A percentile compares a stretch with the other conserved stretches of the same genome.
Evolutionary conservation across 53 echinoderm and acorn worm species (phyloP).

Genomic region (Actinopyga echinites): DNA sequence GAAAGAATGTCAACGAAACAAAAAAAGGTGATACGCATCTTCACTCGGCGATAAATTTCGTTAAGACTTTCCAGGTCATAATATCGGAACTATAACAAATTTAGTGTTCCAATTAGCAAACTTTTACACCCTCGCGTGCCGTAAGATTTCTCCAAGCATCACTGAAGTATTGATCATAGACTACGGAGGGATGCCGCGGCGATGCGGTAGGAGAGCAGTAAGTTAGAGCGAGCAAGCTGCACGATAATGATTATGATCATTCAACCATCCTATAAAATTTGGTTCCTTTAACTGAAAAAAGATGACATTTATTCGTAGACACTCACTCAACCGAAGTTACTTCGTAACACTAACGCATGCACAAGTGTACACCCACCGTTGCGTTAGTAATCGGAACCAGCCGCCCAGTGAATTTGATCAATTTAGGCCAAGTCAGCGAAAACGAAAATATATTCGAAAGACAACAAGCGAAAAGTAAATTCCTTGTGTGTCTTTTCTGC

Average conservation of each 20-base stretch:
- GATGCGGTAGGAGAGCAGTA: neutral
- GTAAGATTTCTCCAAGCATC: slow-evolving; percentile 20
- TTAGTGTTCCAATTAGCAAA: slow-evolving; percentile 32
- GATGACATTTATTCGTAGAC: slow-evolving; percentile 21
- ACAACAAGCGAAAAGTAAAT: slow-evolving; percentile 8
- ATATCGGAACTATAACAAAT: slow-evolving; percentile 36
- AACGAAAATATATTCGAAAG: slow-evolving; percentile 32
- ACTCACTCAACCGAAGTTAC: slow-evolving; percentile 12
- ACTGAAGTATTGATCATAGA: neutral
- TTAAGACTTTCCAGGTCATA: slow-evolving; percentile 36
- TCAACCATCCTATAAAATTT: slow-evolving; percentile 21
- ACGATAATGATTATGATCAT: slow-evolving; percentile 11
- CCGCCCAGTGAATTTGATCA: slow-evolving; percentile 36
- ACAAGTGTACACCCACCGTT: neutral
- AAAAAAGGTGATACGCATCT: slow-evolving; percentile 28
- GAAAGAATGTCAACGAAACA: neutral
- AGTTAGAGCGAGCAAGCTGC: neutral
- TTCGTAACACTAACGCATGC: slow-evolving; percentile 23
- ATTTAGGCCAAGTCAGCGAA: slow-evolving; percentile 38
- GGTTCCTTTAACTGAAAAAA: slow-evolving; percentile 10
- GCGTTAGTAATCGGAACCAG: slow-evolving; percentile 26
- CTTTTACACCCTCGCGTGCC: slow-evolving; percentile 31
- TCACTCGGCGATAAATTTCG: slow-evolving; percentile 26
- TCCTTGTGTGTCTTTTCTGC: neutral
- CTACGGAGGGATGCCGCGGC: slow-evolving; percentile 18